phyloP scores from a whole-genome alignment of 2,888 invertebrate genomes.

The Periphyllus acericola region DNA sequence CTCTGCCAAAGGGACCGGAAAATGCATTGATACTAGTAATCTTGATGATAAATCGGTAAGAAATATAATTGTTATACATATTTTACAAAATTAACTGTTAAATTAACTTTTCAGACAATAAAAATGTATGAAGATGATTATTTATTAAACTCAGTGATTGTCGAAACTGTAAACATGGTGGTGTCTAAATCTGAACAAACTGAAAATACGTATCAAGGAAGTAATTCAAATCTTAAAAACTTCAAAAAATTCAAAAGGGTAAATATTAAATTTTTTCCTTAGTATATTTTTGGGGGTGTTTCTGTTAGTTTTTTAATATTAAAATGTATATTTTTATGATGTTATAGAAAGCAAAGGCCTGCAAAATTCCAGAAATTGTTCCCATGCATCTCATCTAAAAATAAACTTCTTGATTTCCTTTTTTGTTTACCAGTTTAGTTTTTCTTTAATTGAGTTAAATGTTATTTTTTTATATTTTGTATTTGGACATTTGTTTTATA shows the following conservation, averaged over 20 bases:
- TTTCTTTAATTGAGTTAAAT: neutral
- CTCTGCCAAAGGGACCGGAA: constrained; percentile 16
- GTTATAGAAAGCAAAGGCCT: constrained; percentile 45
- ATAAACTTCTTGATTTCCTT: neutral
- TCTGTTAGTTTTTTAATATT: too few species aligned
- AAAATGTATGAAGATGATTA: neutral
- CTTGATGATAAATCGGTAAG: constrained; percentile 29
- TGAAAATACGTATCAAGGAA: neutral
- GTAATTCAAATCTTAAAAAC: constrained; percentile 21
- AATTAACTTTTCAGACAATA: constrained; percentile 3
- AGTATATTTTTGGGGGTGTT: too few species aligned
- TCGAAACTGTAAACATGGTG: constrained; percentile 31
- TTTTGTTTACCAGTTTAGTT: neutral
- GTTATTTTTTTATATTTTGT: neutral
- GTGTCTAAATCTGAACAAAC: constrained; percentile 9
- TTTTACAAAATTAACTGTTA: neutral
- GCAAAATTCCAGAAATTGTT: constrained; percentile 37
- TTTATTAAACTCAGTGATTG: constrained; percentile 35
- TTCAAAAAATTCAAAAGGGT: constrained; percentile 55
- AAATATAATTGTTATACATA: neutral
- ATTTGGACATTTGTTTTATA: neutral
- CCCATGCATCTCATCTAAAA: constrained; percentile 3
- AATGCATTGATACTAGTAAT: constrained; percentile 44
- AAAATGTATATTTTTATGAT: neutral
- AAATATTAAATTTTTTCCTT: neutral